phyloP scores from a whole-genome alignment of 2,797 vertebrate genomes.

The Clangula hyemalis region DNA sequence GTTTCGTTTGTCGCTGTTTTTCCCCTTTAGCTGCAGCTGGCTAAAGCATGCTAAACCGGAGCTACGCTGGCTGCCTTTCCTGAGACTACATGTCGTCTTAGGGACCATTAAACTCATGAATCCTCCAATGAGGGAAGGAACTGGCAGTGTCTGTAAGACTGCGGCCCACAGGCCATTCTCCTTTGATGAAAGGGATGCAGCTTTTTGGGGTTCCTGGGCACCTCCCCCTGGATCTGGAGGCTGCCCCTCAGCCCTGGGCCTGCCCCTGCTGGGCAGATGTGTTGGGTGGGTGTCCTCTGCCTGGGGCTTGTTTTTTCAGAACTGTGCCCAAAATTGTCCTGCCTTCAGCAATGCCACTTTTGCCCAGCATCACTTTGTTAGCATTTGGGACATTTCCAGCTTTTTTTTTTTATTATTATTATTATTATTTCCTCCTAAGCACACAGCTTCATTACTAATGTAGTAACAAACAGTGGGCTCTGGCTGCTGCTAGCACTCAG shows the following conservation, averaged over 20 bases:
- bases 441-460: fast-evolving
- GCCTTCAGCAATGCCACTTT: not conserved
- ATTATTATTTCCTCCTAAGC: no score
- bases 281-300: not conserved
- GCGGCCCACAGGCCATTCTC: not conserved
- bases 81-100: not conserved
- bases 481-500: not conserved
- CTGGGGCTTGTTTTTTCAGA: not conserved
- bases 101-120: not conserved
- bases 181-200: not conserved
- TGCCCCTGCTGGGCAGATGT: not conserved
- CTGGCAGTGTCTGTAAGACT: not conserved
- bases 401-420: not conserved
- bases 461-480: not conserved
- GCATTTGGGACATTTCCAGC: not conserved
- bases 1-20: not conserved
- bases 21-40: not conserved
- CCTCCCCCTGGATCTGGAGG: not conserved
- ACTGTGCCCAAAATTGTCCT: not conserved
- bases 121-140: not conserved
- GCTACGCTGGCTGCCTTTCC: no score
- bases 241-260: not conserved
- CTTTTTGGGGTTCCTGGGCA: no score
- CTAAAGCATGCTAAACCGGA: no score
- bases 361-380: not conserved